These are phyloP conservation scores for Anguilla rostrata DNA, from an alignment of 2,113 vertebrate genomes.

Conservation along the genomic window DNA sequence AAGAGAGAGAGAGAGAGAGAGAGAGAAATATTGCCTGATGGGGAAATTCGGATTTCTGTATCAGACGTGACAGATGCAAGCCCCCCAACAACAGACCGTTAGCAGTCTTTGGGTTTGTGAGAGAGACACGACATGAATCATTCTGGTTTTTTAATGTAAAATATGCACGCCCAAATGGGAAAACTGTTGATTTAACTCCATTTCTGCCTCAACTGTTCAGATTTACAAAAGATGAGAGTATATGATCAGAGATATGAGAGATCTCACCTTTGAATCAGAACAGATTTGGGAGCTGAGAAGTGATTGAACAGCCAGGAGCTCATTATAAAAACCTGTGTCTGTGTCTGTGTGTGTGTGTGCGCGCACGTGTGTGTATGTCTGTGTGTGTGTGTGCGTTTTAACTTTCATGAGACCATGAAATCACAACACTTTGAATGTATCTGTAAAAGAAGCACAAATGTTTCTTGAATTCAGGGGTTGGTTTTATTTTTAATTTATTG, in stretches of 20 bases:
- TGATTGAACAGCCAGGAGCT: background rate
- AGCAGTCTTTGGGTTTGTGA: background rate
- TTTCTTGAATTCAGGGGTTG: background rate
- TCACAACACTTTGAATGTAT: too few relatives aligned
- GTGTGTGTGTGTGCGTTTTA: too few relatives aligned
- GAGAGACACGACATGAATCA: background rate
- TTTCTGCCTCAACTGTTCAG: background rate
- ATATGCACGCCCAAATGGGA: background rate
- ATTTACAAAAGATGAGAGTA: background rate
- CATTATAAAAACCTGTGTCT: conserved; percentile 11
- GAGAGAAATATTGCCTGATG: background rate
- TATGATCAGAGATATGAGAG: conserved; percentile 8
- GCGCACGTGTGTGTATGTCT: too few relatives aligned
- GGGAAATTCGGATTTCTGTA: background rate
- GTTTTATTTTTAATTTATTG: background rate
- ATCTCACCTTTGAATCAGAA: conserved; percentile 34
- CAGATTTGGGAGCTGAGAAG: conserved; percentile 13
- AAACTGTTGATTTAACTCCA: background rate
- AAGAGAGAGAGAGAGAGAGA: background rate
- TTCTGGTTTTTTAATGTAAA: background rate
- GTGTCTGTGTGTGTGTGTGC: too few relatives aligned
- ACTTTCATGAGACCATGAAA: too few relatives aligned
- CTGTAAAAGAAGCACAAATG: background rate
- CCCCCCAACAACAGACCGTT: too few relatives aligned
- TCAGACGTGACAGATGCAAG: background rate